Evolutionary conservation across 2,888 invertebrate species (phyloP).

Genomic region (Chrysina gloriosa): DNA sequence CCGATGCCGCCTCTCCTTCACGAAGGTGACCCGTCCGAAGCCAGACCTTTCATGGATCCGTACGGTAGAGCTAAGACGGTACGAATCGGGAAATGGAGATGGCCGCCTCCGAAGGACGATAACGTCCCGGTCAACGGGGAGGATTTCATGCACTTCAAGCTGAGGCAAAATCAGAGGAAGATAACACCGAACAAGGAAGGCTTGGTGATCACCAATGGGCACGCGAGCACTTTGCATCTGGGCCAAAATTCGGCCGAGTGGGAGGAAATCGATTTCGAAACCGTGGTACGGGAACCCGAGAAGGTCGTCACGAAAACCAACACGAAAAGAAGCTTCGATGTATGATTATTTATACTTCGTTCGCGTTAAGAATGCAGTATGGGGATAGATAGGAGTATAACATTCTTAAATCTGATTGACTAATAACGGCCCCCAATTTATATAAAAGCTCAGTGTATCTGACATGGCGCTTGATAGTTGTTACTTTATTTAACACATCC

Average conservation of each 20-base stretch:
- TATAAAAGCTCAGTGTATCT: too few species aligned
- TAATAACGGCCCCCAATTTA: too few species aligned
- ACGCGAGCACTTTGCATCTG: slow-evolving; percentile 40
- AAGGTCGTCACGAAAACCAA: slow-evolving; percentile 44
- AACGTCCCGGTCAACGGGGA: slow-evolving; percentile 76
- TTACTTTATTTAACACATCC: too few species aligned
- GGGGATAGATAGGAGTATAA: too few species aligned
- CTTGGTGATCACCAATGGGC: slow-evolving; percentile 51
- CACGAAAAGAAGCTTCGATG: slow-evolving; percentile 53
- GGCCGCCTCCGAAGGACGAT: slow-evolving; percentile 89
- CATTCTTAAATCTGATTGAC: too few species aligned
- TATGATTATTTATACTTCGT: slow-evolving; percentile 45
- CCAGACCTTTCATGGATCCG: slow-evolving; percentile 87
- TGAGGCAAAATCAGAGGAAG: slow-evolving; percentile 82
- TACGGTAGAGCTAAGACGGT: slow-evolving; percentile 95
- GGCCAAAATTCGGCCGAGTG: slow-evolving; percentile 73
- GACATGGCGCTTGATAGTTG: too few species aligned
- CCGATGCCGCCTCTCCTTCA: slow-evolving; percentile 90
- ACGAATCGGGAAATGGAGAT: slow-evolving; percentile 94
- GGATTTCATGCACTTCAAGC: slow-evolving; percentile 88
- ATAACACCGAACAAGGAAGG: slow-evolving; percentile 75
- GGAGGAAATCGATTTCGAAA: slow-evolving; percentile 87
- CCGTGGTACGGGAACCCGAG: slow-evolving; percentile 52
- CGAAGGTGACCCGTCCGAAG: slow-evolving; percentile 82
- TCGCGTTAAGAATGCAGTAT: too few species aligned